Evolutionary conservation across 2,888 invertebrate genomes (phyloP).

Genomic region (Pseudococcus jackbeardsleyi): DNA sequence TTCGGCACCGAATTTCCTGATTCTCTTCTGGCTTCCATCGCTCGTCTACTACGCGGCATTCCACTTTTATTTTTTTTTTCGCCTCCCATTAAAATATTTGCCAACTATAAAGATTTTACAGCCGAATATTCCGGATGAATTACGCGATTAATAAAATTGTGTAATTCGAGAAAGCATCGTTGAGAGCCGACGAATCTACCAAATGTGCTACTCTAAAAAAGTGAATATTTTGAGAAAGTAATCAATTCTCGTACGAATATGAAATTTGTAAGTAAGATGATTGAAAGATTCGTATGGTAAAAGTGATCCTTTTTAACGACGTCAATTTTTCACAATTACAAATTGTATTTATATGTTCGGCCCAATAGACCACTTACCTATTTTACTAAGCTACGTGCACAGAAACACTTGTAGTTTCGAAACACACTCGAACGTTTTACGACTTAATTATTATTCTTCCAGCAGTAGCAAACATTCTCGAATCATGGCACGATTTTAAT

Average conservation of each 20-base stretch:
- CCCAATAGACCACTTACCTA: constrained; percentile 50
- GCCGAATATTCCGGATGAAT: constrained; percentile 1
- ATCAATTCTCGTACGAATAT: background rate
- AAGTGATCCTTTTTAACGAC: constrained; percentile 2
- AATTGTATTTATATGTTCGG: background rate
- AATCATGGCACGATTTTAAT: constrained; percentile 5
- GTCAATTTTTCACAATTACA: constrained; percentile 24
- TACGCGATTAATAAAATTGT: constrained; percentile 7
- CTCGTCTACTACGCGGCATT: background rate
- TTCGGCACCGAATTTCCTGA: background rate
- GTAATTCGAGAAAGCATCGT: background rate
- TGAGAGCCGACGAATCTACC: no score
- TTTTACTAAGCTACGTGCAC: constrained; percentile 1
- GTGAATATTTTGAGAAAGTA: constrained; percentile 26
- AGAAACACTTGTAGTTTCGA: background rate
- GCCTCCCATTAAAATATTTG: background rate
- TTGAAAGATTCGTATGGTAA: background rate
- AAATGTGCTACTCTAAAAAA: no score
- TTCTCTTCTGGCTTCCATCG: background rate
- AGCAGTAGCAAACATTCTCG: background rate
- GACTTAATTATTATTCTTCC: constrained; percentile 38
- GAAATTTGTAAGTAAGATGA: background rate
- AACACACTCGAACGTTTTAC: constrained; percentile 17
- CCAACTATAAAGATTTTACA: constrained; percentile 1
- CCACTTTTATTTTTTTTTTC: background rate